phyloP scores from a whole-genome alignment of 2,888 invertebrate genomes.

The Philonicus albiceps region DNA sequence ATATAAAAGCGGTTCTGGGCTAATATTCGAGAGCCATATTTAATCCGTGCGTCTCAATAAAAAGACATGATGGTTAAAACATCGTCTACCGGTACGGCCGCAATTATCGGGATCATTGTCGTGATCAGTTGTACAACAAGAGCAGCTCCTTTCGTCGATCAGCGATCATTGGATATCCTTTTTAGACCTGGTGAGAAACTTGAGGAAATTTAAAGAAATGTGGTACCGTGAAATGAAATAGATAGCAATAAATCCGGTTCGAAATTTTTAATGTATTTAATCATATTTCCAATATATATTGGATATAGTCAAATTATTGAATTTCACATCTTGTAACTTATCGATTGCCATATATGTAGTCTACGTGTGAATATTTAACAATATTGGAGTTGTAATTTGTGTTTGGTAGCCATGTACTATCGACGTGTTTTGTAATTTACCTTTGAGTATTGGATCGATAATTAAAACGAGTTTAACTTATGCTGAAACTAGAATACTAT shows the following conservation, averaged over 20 bases:
- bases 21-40: neutral
- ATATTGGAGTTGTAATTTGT: too few relatives aligned
- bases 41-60: neutral
- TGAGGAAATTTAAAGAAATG: neutral
- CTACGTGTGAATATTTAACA: too few relatives aligned
- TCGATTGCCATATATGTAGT: too few relatives aligned
- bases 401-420: too few relatives aligned
- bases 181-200: slow-evolving; percentile 4
- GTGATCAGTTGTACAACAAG: neutral
- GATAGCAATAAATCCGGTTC: neutral
- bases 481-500: too few relatives aligned
- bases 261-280: neutral
- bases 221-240: neutral
- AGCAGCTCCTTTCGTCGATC: neutral
- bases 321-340: too few relatives aligned
- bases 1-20: slow-evolving; percentile 22
- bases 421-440: too few relatives aligned
- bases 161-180: neutral
- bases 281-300: too few relatives aligned
- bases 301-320: too few relatives aligned
- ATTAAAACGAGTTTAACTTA: too few relatives aligned
- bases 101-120: neutral
- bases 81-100: neutral
- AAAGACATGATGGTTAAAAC: slow-evolving; percentile 19
- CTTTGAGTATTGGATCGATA: too few relatives aligned